phyloP scores from a whole-genome alignment of 2,888 invertebrate species.

The Polydrusus pterygomalis region DNA sequence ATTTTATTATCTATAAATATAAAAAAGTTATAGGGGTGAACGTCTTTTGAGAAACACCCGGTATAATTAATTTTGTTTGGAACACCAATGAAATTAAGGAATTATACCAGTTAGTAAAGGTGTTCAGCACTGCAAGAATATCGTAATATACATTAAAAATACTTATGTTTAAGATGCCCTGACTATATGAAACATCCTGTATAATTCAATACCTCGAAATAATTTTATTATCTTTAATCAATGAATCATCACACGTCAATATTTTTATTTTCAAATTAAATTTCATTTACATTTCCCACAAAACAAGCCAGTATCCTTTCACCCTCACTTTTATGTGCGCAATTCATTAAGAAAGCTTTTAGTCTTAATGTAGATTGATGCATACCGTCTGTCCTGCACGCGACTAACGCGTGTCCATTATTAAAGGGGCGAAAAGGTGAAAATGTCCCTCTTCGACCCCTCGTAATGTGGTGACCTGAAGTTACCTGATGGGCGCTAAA shows the following conservation, averaged over 20 bases:
- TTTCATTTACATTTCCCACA: slow-evolving; percentile 54
- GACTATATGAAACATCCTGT: too few species aligned
- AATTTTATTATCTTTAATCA: background rate
- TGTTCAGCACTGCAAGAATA: too few species aligned
- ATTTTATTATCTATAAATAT: too few species aligned
- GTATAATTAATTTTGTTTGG: too few species aligned
- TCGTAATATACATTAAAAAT: too few species aligned
- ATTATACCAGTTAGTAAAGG: too few species aligned
- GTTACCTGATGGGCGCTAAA: slow-evolving; percentile 52
- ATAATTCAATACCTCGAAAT: too few species aligned
- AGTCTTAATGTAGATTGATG: slow-evolving; percentile 72
- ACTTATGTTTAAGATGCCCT: too few species aligned
- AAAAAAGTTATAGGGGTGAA: too few species aligned
- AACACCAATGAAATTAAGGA: too few species aligned
- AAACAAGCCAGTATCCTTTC: slow-evolving; percentile 30
- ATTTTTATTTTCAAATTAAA: slow-evolving; percentile 32
- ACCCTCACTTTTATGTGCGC: slow-evolving; percentile 60
- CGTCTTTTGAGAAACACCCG: too few species aligned
- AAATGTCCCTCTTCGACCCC: slow-evolving; percentile 47
- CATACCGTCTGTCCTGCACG: slow-evolving; percentile 65
- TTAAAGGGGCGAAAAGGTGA: slow-evolving; percentile 52
- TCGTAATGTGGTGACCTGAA: slow-evolving; percentile 47
- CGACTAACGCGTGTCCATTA: slow-evolving; percentile 57
- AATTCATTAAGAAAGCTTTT: slow-evolving; percentile 73
- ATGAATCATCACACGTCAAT: background rate